Evolutionary conservation across 2,797 vertebrate genomes (phyloP).

Genomic region (Megaceryle alcyon): DNA sequence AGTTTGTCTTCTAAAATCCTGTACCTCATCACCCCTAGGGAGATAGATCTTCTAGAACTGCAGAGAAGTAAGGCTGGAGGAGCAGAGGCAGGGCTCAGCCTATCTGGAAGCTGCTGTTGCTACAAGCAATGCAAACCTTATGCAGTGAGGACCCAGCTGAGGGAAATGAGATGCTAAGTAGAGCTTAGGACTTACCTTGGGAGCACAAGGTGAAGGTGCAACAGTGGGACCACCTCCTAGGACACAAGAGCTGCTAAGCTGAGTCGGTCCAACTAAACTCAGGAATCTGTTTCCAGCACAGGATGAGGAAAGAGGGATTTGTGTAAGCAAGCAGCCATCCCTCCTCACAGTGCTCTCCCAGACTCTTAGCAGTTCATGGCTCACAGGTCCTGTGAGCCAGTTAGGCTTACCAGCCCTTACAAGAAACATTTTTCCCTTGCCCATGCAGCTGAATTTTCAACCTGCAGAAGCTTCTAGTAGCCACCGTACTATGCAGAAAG

Average conservation of each 20-base stretch:
- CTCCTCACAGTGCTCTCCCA: background rate
- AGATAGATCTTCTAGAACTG: background rate
- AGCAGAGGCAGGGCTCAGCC: background rate
- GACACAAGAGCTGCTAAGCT: background rate
- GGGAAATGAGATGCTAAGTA: accelerated
- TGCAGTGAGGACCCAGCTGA: background rate
- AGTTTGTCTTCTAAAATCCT: background rate
- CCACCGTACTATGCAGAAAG: background rate
- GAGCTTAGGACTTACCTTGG: background rate
- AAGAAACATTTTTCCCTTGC: background rate
- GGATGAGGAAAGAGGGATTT: background rate
- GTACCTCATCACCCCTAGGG: background rate
- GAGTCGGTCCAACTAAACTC: background rate
- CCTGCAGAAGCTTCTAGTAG: background rate
- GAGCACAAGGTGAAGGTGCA: background rate
- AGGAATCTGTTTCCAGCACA: background rate
- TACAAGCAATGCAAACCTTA: background rate
- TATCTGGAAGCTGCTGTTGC: background rate
- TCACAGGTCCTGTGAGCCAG: background rate
- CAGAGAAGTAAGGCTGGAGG: background rate
- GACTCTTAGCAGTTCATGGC: background rate
- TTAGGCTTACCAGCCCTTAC: background rate
- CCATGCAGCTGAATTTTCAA: background rate
- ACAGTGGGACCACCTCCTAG: background rate
- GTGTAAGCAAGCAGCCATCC: too few relatives aligned